Percentiles rank a stretch among this genome's conserved stretches.
These are phyloP conservation scores for Oceanodroma tethys DNA, from an alignment of 2,113 vertebrate species.

Conservation along the genomic window DNA sequence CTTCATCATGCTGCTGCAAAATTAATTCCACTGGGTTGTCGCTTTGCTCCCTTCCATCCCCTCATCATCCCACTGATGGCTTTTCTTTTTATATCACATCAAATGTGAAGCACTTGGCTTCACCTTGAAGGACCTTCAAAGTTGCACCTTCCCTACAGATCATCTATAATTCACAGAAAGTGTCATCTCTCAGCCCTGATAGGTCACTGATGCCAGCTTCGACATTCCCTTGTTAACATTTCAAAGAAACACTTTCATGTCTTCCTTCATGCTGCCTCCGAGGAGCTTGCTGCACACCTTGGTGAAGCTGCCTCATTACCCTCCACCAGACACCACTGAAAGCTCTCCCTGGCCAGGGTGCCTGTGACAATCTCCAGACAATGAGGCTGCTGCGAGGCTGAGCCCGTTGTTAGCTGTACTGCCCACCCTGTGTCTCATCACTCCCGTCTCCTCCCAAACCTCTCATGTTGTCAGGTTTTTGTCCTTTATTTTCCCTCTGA, in stretches of 20 bases:
- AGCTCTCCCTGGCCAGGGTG: not conserved
- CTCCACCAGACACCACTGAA: not conserved
- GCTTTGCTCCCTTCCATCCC: not conserved
- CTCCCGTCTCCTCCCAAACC: not conserved
- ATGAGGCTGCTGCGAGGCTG: not conserved
- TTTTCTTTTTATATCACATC: not conserved
- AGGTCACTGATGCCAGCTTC: slow-evolving; percentile 6
- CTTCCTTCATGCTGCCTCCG: not conserved
- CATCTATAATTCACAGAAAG: slow-evolving; percentile 16
- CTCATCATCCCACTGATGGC: not conserved
- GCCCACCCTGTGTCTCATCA: not conserved
- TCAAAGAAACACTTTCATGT: slow-evolving; percentile 2
- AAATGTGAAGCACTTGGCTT: slow-evolving; percentile 13
- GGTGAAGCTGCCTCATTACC: not conserved
- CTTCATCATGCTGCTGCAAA: not conserved
- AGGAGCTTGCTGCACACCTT: not conserved
- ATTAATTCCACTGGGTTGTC: not conserved
- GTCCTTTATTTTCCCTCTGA: not conserved
- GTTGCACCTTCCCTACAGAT: not conserved
- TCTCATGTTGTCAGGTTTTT: not conserved
- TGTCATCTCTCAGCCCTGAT: not conserved
- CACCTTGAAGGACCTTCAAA: slow-evolving; percentile 36
- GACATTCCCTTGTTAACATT: not conserved
- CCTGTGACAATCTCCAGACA: not conserved
- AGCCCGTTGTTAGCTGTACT: not conserved